Conservation (phyloP, 2,888 invertebrate species). For the Sialis lutaria region DNA sequence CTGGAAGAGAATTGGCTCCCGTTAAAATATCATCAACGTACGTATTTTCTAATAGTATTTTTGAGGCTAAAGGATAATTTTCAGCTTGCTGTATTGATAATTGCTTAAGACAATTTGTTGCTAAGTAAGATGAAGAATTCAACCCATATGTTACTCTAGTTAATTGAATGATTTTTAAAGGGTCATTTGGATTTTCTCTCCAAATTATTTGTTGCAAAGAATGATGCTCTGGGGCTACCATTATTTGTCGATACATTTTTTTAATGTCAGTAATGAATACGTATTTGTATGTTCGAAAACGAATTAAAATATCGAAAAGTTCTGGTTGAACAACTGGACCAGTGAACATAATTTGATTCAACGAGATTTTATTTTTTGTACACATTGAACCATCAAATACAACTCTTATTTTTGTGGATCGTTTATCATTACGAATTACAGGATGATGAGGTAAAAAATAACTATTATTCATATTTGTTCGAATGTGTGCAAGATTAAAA, state of each 20-base stretch:
- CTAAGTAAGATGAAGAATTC: neutral
- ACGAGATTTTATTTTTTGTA: neutral
- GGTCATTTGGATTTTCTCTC: neutral
- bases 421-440: neutral
- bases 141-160: neutral
- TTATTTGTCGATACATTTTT: conserved; percentile 1
- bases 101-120: neutral
- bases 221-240: neutral
- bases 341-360: neutral
- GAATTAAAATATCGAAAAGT: neutral
- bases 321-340: neutral
- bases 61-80: conserved; percentile 1
- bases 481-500: neutral
- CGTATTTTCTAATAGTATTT: neutral
- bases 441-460: neutral
- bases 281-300: neutral
- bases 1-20: neutral
- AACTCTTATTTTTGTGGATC: neutral
- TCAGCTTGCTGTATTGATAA: neutral
- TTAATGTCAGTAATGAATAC: neutral
- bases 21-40: neutral
- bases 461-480: neutral
- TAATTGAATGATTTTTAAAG: neutral
- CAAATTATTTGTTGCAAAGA: neutral
- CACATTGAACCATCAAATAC: neutral